Percentiles rank a stretch among this genome's conserved stretches.
phyloP scores from a whole-genome alignment of 2,113 vertebrate species.

The Suricata suricatta region DNA sequence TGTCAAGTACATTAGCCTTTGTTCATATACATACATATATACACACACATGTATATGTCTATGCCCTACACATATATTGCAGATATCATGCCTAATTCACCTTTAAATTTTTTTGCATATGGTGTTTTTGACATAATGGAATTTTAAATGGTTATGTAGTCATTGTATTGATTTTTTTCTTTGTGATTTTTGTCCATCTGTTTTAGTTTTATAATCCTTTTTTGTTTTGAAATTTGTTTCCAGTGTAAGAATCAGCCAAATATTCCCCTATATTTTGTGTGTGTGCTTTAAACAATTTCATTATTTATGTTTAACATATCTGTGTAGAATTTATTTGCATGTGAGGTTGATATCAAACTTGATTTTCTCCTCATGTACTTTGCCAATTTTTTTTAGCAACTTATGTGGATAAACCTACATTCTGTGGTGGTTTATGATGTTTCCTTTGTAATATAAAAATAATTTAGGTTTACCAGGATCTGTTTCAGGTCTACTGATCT shows the following conservation, averaged over 20 bases:
- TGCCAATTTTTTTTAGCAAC: conserved; percentile 40
- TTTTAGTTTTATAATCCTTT: conserved; percentile 52
- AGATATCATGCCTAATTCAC: neutral
- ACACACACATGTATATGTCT: neutral
- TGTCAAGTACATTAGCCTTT: neutral
- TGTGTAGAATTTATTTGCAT: conserved; percentile 42
- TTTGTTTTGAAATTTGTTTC: conserved; percentile 52
- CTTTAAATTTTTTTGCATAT: neutral
- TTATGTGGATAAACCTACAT: conserved; percentile 38
- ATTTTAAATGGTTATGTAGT: neutral
- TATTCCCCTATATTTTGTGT: neutral
- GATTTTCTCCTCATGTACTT: neutral
- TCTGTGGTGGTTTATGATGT: neutral
- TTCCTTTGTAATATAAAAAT: conserved; percentile 39
- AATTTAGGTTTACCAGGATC: conserved; percentile 9
- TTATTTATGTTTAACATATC: conserved; percentile 50
- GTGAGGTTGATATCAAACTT: conserved; percentile 42
- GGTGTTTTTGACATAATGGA: neutral
- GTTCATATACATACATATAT: neutral
- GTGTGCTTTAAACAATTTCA: conserved; percentile 40
- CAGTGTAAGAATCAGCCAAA: neutral
- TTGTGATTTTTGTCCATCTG: conserved; percentile 41
- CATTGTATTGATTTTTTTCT: conserved; percentile 14
- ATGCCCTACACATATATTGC: neutral
- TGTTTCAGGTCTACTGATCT: conserved; percentile 22